Conservation (phyloP, 2,113 vertebrate genomes). For the Apodemus speciosus region DNA sequence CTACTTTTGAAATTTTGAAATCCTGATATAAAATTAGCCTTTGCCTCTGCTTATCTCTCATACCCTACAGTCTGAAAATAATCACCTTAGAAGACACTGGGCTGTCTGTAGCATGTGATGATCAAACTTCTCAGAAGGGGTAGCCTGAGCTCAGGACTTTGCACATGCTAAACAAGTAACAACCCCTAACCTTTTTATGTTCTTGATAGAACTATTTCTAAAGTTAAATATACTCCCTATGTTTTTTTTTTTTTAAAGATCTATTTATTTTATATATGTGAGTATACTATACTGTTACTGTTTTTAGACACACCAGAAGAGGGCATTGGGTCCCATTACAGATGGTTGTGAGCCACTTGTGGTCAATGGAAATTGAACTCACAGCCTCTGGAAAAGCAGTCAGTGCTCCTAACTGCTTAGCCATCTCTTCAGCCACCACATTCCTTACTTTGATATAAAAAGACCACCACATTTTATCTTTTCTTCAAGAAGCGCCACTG, state of each 20-base stretch:
- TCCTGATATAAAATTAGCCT: not conserved
- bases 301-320: no score
- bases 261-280: no score
- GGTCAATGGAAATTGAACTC: no score
- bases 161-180: not conserved
- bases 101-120: not conserved
- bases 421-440: no score
- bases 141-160: not conserved
- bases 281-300: no score
- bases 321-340: no score
- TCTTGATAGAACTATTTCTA: slow-evolving; percentile 45
- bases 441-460: not conserved
- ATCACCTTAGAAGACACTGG: not conserved
- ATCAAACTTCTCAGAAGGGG: slow-evolving; percentile 27
- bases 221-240: not conserved
- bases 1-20: slow-evolving; percentile 37
- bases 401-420: no score
- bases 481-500: not conserved
- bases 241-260: not conserved
- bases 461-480: not conserved
- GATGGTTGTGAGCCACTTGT: no score
- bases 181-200: not conserved
- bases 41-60: not conserved
- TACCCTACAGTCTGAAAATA: not conserved
- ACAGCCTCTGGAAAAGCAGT: no score